Conservation (phyloP, 2,113 vertebrate species). For the Myotis lucifugus region DNA sequence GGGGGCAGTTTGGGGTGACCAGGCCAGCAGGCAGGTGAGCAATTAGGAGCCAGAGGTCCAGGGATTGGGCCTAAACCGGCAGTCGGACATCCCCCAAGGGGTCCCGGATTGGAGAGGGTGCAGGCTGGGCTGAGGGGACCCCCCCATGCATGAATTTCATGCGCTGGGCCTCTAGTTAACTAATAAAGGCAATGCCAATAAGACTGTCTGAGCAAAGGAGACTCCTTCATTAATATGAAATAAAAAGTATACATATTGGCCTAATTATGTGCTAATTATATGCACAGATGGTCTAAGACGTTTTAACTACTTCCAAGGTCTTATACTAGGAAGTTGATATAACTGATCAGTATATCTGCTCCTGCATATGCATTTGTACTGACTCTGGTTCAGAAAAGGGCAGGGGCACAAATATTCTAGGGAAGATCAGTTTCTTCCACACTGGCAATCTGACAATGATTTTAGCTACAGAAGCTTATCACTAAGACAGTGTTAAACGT, state of each 20-base stretch:
- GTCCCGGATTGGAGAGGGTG: no score
- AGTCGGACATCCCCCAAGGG: no score
- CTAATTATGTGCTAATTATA: not conserved
- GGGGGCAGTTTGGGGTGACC: no score
- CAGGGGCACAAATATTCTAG: not conserved
- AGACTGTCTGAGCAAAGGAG: not conserved
- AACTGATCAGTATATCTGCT: not conserved
- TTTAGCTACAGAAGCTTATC: not conserved
- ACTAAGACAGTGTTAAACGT: not conserved
- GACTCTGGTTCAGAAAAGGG: not conserved
- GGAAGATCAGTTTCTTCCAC: not conserved
- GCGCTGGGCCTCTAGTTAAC: not conserved
- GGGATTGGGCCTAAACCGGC: no score
- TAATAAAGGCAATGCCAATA: not conserved
- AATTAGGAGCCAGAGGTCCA: no score
- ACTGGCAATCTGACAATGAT: not conserved
- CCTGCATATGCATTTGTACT: not conserved
- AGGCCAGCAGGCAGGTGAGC: no score
- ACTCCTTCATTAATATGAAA: not conserved
- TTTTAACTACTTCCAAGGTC: constrained; percentile 7
- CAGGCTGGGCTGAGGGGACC: no score
- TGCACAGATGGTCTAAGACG: not conserved
- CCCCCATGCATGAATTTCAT: no score
- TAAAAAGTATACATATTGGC: not conserved
- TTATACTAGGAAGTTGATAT: not conserved